phyloP scores from a whole-genome alignment of 2,797 vertebrate species.

The Uromys caudimaculatus region DNA sequence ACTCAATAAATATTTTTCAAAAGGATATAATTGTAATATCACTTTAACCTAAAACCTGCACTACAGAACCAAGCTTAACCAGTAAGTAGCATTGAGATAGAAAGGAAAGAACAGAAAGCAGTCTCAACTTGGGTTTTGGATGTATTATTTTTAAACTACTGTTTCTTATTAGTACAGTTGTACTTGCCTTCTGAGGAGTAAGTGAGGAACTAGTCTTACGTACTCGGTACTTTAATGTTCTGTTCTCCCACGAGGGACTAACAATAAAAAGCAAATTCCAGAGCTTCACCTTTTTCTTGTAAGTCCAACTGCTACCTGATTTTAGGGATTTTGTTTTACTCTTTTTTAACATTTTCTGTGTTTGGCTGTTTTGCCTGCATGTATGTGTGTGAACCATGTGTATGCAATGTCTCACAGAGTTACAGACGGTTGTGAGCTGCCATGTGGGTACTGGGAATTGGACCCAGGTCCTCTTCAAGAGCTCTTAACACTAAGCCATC shows the following conservation, averaged over 20 bases:
- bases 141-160: conserved; percentile 6
- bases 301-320: conserved; percentile 25
- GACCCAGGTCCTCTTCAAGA: not conserved
- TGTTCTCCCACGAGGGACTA: not conserved
- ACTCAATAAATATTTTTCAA: conserved; percentile 85
- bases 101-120: conserved; percentile 34
- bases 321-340: not conserved
- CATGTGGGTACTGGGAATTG: not conserved
- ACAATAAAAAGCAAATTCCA: not conserved
- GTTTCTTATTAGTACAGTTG: not conserved
- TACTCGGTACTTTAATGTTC: not conserved
- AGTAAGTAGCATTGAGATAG: not conserved
- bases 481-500: not conserved
- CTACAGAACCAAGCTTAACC: conserved; percentile 26
- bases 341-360: not conserved
- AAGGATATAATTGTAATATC: conserved; percentile 70
- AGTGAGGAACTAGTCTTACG: conserved; percentile 2
- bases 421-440: not conserved
- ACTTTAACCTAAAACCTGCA: conserved; percentile 47
- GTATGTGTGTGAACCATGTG: not conserved
- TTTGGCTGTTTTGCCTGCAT: not conserved
- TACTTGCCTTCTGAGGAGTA: not conserved
- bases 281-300: conserved; percentile 8
- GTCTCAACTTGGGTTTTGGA: not conserved
- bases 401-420: not conserved